Evolutionary conservation across 37 sponge, comb jelly and placozoan genomes (phyloP).

Genomic region (Hexactinellida sp.): DNA sequence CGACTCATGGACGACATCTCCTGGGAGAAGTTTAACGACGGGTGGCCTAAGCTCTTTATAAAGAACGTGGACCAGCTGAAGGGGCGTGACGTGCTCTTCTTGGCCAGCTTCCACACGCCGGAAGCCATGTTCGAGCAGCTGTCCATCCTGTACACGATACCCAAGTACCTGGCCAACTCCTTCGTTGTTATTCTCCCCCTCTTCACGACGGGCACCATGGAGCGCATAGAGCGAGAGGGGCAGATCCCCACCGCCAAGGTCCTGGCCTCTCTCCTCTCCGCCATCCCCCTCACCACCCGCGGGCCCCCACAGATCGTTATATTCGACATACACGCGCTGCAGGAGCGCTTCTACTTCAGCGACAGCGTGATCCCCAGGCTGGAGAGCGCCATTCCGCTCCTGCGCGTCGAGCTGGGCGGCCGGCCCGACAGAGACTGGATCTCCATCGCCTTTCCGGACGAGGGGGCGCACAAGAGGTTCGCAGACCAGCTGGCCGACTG

Average conservation of each 20-base stretch:
- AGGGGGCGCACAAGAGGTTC: conserved; percentile 75
- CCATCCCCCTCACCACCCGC: conserved; percentile 64
- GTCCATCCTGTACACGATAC: conserved; percentile 70
- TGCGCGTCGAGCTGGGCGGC: conserved; percentile 26
- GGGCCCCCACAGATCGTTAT: conserved; percentile 83
- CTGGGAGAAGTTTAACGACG: conserved; percentile 64
- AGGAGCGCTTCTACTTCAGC: conserved; percentile 84
- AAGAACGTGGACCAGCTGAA: conserved; percentile 57
- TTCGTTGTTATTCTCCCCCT: conserved; percentile 76
- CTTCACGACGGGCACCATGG: conserved; percentile 92
- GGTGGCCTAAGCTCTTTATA: conserved; percentile 85
- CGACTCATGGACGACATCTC: conserved; percentile 34
- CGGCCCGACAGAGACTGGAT: conserved; percentile 30
- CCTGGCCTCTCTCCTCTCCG: conserved; percentile 65
- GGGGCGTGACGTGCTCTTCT: conserved; percentile 76
- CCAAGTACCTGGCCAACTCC: conserved; percentile 73
- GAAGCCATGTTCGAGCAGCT: conserved; percentile 74
- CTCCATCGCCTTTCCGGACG: conserved; percentile 72
- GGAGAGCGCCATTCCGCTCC: conserved; percentile 48
- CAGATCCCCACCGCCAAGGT: conserved; percentile 70
- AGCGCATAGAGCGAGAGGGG: conserved; percentile 77
- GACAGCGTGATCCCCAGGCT: conserved; percentile 76
- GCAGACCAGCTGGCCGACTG: conserved; percentile 28
- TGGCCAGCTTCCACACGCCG: conserved; percentile 68
- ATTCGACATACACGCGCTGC: conserved; percentile 84